Evolutionary conservation across 2,888 invertebrate genomes (phyloP), one percentile per base, ranked within the genome.

Genomic region (Artemia sp.): DNA sequence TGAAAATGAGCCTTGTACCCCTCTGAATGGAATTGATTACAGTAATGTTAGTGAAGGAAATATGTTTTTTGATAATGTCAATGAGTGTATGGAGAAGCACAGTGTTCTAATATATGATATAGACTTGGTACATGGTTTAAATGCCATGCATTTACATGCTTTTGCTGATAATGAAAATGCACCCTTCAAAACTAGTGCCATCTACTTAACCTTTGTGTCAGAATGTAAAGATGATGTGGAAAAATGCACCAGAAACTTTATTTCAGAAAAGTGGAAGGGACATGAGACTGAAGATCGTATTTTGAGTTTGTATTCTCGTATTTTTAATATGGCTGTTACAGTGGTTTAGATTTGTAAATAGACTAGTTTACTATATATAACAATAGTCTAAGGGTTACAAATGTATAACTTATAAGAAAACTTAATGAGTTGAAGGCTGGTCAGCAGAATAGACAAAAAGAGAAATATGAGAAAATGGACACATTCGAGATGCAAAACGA

Each of bases 121-220:
- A 19, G 64, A 58, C 1, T n/a, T 19, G 8, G n/a, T 58, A 24
- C 64, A 58, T 24, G 64, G 64, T 58, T n/a, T 24, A 19, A 24
- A 19, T 9, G 64, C 64, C n/a, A 58, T 58, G 64, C 64, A 58
- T 58, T 24, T 58, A n/a, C 64, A 58, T 58, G n/a, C 64, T 9
- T 58, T 58, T 24, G 64, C 64, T 58, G 64, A 58, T 24, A 58
- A 58, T 10, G 64, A 58, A 58, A 58, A 58, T 58, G 64, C 64
- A 58, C 64, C 64, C 24, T 58, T 58, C 10, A 58, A 58, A 58
- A 58, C 64, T 24, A 58, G 64, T 24, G 64, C 64, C 64, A 58
- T 58, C 64, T 58, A 19, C 11, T 19, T 58, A 24, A 58, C 64
- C 24, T 1, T 58, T n/a, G 24, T 58, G 24, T 58, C 64, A n/a